These are phyloP conservation scores for Portunus trituberculatus DNA, from an alignment of 1,140 invertebrate genomes.

Conservation along the genomic window DNA sequence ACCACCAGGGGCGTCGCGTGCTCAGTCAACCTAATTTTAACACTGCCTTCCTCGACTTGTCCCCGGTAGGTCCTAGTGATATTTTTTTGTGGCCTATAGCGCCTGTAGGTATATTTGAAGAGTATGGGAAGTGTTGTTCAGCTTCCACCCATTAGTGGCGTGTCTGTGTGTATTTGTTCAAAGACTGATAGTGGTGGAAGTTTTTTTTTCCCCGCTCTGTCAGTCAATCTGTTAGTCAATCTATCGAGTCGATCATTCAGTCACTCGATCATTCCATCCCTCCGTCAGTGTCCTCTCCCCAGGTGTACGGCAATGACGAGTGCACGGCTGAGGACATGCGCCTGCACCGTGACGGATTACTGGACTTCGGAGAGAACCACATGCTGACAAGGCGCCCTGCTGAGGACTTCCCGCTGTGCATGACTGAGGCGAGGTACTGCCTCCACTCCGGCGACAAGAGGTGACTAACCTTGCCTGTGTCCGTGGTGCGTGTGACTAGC, in stretches of 20 bases:
- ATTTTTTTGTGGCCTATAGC: no score
- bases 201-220: no score
- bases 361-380: background rate
- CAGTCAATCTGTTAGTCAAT: no score
- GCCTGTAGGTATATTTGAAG: no score
- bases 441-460: constrained; percentile 59
- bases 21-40: constrained; percentile 62
- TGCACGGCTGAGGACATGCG: constrained; percentile 18
- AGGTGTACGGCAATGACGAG: constrained; percentile 58
- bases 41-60: constrained; percentile 69
- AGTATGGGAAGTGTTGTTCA: no score
- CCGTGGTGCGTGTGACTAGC: no score
- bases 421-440: background rate
- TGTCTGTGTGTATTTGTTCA: no score
- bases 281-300: background rate
- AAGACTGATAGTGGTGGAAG: no score
- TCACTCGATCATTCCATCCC: no score
- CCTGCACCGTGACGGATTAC: background rate
- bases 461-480: background rate
- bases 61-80: constrained; percentile 39
- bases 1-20: background rate
- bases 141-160: no score
- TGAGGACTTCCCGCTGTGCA: constrained; percentile 31
- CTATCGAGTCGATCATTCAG: no score
- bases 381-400: background rate